phyloP scores from a whole-genome alignment of 2,888 invertebrate genomes.

The Hyppa rectilinea region DNA sequence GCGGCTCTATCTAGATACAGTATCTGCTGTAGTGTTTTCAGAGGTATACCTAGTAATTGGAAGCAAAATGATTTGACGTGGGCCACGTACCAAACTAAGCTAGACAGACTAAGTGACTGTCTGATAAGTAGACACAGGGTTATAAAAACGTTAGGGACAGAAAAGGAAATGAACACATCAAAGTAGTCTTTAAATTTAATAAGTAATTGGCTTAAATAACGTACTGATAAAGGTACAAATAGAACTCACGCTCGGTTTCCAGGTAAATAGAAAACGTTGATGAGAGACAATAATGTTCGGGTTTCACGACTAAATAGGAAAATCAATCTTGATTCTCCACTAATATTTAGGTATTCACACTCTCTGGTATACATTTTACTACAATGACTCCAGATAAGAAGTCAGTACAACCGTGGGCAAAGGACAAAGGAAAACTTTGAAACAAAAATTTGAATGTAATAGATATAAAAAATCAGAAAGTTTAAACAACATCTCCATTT shows the following conservation, averaged over 20 bases:
- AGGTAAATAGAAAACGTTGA: not conserved
- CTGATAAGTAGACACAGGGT: constrained; percentile 24
- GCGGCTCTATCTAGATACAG: constrained; percentile 81
- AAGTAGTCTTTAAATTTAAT: not conserved
- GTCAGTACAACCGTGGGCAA: constrained; percentile 2
- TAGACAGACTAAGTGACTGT: constrained; percentile 12
- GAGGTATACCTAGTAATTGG: constrained; percentile 56
- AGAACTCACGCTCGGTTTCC: not conserved
- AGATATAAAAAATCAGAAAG: constrained; percentile 11
- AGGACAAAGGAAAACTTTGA: constrained; percentile 1
- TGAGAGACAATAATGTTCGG: not conserved
- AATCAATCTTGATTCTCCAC: not conserved
- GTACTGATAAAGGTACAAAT: not conserved
- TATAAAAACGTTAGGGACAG: not conserved
- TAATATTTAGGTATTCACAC: not conserved
- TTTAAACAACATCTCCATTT: not conserved
- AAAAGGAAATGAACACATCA: not conserved
- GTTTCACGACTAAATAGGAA: not conserved
- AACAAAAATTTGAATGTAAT: not conserved
- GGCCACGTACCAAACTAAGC: constrained; percentile 11
- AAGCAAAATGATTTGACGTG: constrained; percentile 46
- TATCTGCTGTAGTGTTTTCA: constrained; percentile 74
- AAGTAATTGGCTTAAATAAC: constrained; percentile 1
- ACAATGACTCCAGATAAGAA: constrained; percentile 4
- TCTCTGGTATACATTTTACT: not conserved